Conservation (phyloP, 2,797 vertebrate species). For the Falco concolor region DNA sequence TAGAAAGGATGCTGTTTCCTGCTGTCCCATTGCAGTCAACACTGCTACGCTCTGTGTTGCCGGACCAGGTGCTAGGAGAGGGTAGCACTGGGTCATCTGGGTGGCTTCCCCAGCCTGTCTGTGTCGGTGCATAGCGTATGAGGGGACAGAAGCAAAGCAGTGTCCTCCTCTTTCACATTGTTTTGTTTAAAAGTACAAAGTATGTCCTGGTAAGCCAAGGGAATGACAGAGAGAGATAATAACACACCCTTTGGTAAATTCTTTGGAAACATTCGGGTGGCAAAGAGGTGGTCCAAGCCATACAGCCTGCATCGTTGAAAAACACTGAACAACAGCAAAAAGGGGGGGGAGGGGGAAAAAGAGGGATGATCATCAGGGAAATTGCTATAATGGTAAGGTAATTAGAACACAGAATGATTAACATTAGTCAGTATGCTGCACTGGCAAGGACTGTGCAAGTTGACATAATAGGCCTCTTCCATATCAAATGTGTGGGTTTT, state of each 20-base stretch:
- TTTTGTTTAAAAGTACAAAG: background rate
- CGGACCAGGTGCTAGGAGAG: background rate
- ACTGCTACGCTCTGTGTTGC: fast-evolving
- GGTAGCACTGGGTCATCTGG: background rate
- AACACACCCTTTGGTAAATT: background rate
- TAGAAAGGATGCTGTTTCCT: background rate
- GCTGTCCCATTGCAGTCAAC: background rate
- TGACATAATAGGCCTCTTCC: constrained; percentile 35
- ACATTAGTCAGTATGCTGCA: constrained; percentile 14
- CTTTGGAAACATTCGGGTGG: background rate
- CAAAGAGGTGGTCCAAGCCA: constrained; percentile 13
- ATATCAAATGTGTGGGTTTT: background rate
- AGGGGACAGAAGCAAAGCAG: background rate
- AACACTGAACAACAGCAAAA: constrained; percentile 21
- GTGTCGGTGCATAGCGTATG: background rate
- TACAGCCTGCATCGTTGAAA: constrained; percentile 27
- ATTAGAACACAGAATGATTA: constrained; percentile 51
- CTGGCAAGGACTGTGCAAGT: constrained; percentile 44
- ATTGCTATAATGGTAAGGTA: constrained; percentile 60
- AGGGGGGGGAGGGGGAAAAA: too few relatives aligned
- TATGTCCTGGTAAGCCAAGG: background rate
- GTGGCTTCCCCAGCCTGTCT: background rate
- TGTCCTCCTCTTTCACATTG: background rate
- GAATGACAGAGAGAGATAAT: constrained; percentile 14
- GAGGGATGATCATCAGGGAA: constrained; percentile 23